phyloP scores from a whole-genome alignment of 2,113 vertebrate species.

The Leptosomus discolor region DNA sequence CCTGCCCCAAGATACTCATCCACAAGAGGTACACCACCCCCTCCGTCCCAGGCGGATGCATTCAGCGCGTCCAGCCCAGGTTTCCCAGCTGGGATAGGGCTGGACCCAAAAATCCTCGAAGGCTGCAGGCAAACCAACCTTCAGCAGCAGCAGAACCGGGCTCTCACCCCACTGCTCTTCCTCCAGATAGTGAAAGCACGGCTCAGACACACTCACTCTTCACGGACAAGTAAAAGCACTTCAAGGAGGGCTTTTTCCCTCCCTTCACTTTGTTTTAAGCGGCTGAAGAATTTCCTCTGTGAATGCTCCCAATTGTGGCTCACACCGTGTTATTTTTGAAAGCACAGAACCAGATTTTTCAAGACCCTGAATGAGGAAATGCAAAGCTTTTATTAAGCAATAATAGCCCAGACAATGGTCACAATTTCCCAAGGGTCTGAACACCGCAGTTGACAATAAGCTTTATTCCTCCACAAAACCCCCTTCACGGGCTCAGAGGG shows the following conservation, averaged over 20 bases:
- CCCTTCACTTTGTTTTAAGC: slow-evolving; percentile 17
- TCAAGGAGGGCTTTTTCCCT: neutral
- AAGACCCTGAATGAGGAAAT: slow-evolving; percentile 44
- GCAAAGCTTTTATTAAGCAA: slow-evolving; percentile 55
- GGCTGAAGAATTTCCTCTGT: slow-evolving; percentile 50
- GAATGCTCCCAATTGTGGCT: slow-evolving; percentile 36
- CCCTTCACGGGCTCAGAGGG: neutral
- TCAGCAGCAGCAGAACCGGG: neutral
- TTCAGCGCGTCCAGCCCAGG: accelerated
- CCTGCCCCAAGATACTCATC: neutral
- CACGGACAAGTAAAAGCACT: neutral
- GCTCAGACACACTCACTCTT: neutral
- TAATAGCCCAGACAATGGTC: slow-evolving; percentile 54
- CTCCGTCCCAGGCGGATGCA: neutral
- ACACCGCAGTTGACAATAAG: slow-evolving; percentile 29
- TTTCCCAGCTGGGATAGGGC: neutral
- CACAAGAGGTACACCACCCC: neutral
- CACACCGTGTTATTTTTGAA: slow-evolving; percentile 47
- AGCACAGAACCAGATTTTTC: slow-evolving; percentile 33
- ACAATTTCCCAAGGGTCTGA: slow-evolving; percentile 58
- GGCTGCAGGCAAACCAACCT: neutral
- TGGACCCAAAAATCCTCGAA: neutral
- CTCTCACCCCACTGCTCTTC: neutral
- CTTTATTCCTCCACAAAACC: slow-evolving; percentile 52
- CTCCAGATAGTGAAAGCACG: accelerated